A percentile compares a stretch with the other conserved stretches of the same genome.
These are phyloP conservation scores for Paracanthobrama guichenoti DNA, from an alignment of 2,113 vertebrate genomes.

Conservation along the genomic window DNA sequence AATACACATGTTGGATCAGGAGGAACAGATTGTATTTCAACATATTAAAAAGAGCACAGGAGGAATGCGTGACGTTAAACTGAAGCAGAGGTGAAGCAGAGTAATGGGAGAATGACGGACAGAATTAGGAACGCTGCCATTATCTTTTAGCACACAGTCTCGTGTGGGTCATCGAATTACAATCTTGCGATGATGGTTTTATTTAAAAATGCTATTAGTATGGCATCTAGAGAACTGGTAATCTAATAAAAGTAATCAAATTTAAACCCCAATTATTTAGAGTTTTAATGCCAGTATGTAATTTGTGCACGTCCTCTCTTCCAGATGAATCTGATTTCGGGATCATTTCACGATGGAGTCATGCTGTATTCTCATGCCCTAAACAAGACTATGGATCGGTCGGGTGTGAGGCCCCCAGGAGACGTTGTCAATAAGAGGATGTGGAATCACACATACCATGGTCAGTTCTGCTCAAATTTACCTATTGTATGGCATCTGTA, in stretches of 20 bases:
- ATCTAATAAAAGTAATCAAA: conserved; percentile 17
- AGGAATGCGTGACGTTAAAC: not conserved
- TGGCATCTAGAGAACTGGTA: not conserved
- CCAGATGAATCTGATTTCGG: conserved; percentile 91
- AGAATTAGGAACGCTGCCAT: not conserved
- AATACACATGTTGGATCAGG: conserved; percentile 4
- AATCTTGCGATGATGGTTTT: not conserved
- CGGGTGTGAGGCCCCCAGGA: conserved; percentile 75
- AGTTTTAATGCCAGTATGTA: not conserved
- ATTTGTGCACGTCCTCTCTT: not conserved
- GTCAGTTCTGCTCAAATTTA: conserved; percentile 65
- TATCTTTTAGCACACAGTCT: not conserved
- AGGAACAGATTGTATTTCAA: not conserved
- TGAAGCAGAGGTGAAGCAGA: not conserved
- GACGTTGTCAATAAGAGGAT: conserved; percentile 82
- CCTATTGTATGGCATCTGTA: no score
- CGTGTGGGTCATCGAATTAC: not conserved
- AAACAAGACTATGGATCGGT: conserved; percentile 83
- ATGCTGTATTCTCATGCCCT: conserved; percentile 87
- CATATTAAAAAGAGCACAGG: not conserved
- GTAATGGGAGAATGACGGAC: not conserved
- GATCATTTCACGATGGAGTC: conserved; percentile 90
- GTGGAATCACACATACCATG: conserved; percentile 86
- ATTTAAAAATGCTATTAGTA: not conserved
- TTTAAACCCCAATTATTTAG: not conserved